Evolutionary conservation across 1,140 invertebrate genomes (phyloP).

Genomic region (Cyphomyrmex costatus): DNA sequence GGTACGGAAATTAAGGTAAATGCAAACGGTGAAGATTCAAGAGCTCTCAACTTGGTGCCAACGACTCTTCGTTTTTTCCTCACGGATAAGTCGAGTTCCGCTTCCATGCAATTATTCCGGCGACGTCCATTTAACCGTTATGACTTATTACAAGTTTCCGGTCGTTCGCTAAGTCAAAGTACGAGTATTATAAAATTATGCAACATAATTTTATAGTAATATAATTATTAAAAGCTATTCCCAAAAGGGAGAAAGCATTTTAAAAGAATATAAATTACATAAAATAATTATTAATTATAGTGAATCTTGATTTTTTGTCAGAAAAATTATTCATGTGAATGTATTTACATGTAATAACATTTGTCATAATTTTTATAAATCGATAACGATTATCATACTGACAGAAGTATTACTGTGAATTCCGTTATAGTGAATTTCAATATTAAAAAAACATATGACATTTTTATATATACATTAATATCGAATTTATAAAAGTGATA

Average conservation of each 20-base stretch:
- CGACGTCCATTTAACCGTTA: constrained; percentile 65
- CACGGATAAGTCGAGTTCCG: constrained; percentile 45
- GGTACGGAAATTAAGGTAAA: constrained; percentile 56
- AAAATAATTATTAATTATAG: background rate
- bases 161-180: constrained; percentile 33
- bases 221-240: background rate
- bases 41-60: constrained; percentile 52
- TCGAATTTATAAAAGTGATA: constrained; percentile 20
- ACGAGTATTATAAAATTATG: constrained; percentile 27
- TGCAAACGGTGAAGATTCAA: constrained; percentile 35
- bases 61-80: constrained; percentile 45
- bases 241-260: background rate
- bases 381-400: background rate
- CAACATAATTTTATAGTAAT: constrained; percentile 20
- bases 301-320: background rate
- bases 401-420: constrained; percentile 24
- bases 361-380: background rate
- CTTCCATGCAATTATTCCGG: constrained; percentile 63
- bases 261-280: background rate
- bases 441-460: constrained; percentile 3
- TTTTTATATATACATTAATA: constrained; percentile 11
- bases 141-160: constrained; percentile 63
- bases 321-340: background rate
- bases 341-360: background rate
- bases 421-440: constrained; percentile 16